These are phyloP conservation scores for Tipula helvola DNA, from an alignment of 2,888 invertebrate genomes.

Conservation along the genomic window DNA sequence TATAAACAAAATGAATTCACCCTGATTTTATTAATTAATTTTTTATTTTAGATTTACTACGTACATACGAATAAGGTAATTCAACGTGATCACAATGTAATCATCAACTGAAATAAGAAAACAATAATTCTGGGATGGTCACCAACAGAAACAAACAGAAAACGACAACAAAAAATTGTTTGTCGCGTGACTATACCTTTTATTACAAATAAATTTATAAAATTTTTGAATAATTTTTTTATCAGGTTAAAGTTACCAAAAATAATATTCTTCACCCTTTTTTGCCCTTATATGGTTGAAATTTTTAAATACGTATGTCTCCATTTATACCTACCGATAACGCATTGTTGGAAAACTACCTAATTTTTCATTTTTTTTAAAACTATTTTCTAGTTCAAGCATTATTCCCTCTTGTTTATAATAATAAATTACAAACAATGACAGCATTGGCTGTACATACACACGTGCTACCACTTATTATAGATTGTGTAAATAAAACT, in stretches of 20 bases:
- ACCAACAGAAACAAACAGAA: not conserved
- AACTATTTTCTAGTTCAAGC: too few species aligned
- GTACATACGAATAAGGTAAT: not conserved
- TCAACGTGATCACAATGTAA: not conserved
- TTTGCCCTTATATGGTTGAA: not conserved
- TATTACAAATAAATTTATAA: not conserved
- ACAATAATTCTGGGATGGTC: not conserved
- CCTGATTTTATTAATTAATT: not conserved
- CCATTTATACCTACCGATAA: not conserved
- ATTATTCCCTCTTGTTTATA: too few species aligned
- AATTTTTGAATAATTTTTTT: not conserved
- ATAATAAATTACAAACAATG: too few species aligned
- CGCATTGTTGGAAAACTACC: too few species aligned
- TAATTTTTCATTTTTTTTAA: too few species aligned
- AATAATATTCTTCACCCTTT: not conserved
- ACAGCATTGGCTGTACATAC: not conserved
- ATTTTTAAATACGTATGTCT: not conserved
- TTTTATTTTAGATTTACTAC: not conserved
- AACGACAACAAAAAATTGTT: not conserved
- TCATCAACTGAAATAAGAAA: not conserved
- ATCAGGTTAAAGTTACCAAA: not conserved
- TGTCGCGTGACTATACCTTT: not conserved
- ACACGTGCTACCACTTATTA: not conserved
- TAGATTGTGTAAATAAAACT: not conserved
- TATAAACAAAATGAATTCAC: not conserved